Base-by-base conservation (phyloP, 1,140 invertebrate species). In the Cryptotermes secundus region DNA sequence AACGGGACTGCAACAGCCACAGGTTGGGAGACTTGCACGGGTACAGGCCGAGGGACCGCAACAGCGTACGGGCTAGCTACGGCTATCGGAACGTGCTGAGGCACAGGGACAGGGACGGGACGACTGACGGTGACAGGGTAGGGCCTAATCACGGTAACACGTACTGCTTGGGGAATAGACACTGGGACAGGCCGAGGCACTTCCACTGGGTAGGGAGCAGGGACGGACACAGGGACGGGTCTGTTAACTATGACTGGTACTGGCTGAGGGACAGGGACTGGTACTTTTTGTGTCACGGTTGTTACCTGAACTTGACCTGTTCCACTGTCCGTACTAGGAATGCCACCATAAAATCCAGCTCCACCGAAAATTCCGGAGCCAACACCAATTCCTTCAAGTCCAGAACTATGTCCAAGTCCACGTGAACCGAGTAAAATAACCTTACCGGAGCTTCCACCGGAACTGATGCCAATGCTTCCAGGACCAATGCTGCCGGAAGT, bases 191-290 rank as follows among this genome's bases (percentile, higher is more conserved):
- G 83, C 9, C 53, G 38, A n/a, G 45, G 49, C 22, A 83, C 53
- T 38, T 31, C 24, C 31, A 83, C 83, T 1, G 83, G 45, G 49
- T 65, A 59, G n/a, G 83, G 49, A 16, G 19, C 36, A 35, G 83
- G 53, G 9, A 83, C 83, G 19, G 83, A 7, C 1, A 83, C 83
- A 35, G 83, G 83, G 34, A 83, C 83, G 45, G 83, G 83, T 26
- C 83, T 12, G 42, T 31, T 83, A 26, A 79, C 83, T 35, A 49
- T 72, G 42, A 83, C 83, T n/a, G 83, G 83, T 36, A 22, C 79
- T 9, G 83, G 83, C 31, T 83, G 83, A 36, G 83, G 83, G n/a
- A 83, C 83, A 34, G 83, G 83, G 49, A 65, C 49, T 12, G 83
- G 45, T 14, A 83, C 49, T 7, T 38, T 7, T 16, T 38, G 83